These are phyloP conservation scores for Diachasmimorpha longicaudata DNA, from an alignment of 1,140 invertebrate genomes.

Conservation along the genomic window DNA sequence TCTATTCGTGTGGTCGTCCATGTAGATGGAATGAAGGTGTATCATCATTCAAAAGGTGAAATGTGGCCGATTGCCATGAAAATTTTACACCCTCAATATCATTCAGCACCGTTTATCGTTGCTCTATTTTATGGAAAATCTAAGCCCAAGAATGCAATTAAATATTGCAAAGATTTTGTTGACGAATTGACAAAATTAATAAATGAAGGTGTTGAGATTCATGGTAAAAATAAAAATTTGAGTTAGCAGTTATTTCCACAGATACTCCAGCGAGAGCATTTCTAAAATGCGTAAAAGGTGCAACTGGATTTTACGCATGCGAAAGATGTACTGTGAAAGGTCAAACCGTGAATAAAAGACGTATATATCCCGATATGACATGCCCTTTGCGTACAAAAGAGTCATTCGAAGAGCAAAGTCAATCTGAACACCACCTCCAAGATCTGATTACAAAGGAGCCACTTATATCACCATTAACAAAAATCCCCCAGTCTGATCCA, in stretches of 20 bases:
- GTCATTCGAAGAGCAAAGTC: not conserved
- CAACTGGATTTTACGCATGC: not conserved
- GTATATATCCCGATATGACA: not conserved
- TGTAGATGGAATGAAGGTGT: not conserved
- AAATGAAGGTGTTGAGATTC: not conserved
- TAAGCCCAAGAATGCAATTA: not conserved
- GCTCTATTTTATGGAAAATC: not conserved
- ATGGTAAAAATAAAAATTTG: not conserved
- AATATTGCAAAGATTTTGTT: not conserved
- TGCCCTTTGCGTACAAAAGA: not conserved
- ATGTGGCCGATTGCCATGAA: not conserved
- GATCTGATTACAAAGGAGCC: not conserved
- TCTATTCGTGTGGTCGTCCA: not conserved
- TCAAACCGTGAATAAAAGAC: not conserved
- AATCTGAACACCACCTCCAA: not conserved
- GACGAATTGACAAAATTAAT: not conserved
- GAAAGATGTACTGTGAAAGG: not conserved
- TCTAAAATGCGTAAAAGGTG: not conserved
- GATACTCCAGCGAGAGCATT: not conserved
- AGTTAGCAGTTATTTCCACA: not conserved
- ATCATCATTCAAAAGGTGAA: not conserved
- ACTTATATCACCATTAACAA: not conserved
- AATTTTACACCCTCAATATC: not conserved
- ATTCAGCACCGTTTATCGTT: not conserved
- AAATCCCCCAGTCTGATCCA: not conserved